Conservation (phyloP, 2,888 invertebrate genomes). For the Drosophila antonietae region DNA sequence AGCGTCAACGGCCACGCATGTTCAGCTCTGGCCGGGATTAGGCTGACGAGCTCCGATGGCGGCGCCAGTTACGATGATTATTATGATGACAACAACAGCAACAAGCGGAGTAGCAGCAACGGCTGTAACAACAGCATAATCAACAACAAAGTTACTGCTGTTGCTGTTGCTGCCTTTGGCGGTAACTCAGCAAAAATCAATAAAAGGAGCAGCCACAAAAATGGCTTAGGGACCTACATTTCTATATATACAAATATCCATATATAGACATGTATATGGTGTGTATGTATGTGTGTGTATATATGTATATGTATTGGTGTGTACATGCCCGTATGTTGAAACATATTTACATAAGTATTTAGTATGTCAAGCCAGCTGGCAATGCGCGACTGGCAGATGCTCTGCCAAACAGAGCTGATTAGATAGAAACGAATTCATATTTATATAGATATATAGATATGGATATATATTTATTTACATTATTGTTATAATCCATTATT, state of each 20-base stretch:
- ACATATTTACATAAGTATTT: slow-evolving; percentile 20
- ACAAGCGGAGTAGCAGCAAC: neutral
- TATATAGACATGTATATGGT: slow-evolving; percentile 4
- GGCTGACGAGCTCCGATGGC: slow-evolving; percentile 26
- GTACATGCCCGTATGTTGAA: slow-evolving; percentile 1
- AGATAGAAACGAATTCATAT: too few species aligned
- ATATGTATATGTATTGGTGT: neutral
- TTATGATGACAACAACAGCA: slow-evolving; percentile 24
- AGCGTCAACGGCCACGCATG: slow-evolving; percentile 27
- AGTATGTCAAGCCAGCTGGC: neutral
- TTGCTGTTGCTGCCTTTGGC: slow-evolving; percentile 31
- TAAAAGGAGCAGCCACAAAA: slow-evolving; percentile 52
- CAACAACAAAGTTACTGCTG: slow-evolving; percentile 17
- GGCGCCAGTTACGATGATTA: slow-evolving; percentile 22
- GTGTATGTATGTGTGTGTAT: neutral
- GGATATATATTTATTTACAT: too few species aligned
- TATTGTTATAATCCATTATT: too few species aligned
- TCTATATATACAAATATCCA: slow-evolving; percentile 16
- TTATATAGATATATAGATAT: too few species aligned
- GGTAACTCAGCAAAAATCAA: slow-evolving; percentile 47
- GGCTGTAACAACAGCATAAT: slow-evolving; percentile 10
- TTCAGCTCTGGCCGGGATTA: slow-evolving; percentile 42
- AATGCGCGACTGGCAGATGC: slow-evolving; percentile 3
- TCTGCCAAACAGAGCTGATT: neutral
- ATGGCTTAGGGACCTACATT: slow-evolving; percentile 43